Conservation (phyloP, 2,113 vertebrate species). For the Microcebus murinus region DNA sequence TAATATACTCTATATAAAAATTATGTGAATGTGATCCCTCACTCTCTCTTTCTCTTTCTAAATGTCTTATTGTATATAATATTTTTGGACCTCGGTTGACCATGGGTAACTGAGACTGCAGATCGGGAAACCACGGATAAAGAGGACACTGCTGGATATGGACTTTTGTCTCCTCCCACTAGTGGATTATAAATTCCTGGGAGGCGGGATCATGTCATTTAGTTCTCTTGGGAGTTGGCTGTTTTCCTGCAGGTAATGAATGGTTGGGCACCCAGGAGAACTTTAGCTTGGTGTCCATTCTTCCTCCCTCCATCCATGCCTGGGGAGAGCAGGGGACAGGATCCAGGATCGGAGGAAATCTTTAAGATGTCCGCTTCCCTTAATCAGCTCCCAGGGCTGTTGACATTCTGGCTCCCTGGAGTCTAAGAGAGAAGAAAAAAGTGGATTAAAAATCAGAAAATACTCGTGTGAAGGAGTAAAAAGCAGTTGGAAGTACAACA, state of each 20-base stretch:
- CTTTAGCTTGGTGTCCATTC: not conserved
- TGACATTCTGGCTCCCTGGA: not conserved
- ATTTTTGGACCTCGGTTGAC: not conserved
- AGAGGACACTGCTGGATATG: not conserved
- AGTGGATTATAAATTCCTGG: not conserved
- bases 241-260: not conserved
- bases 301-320: not conserved
- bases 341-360: no score
- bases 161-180: not conserved
- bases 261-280: not conserved
- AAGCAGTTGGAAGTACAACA: not conserved
- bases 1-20: not conserved
- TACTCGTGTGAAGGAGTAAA: not conserved
- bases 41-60: not conserved
- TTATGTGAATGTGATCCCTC: not conserved
- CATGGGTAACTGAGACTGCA: not conserved
- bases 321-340: not conserved
- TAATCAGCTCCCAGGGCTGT: not conserved
- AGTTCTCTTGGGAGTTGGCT: not conserved
- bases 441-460: not conserved
- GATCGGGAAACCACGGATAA: not conserved
- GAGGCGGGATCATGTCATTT: not conserved
- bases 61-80: not conserved
- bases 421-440: not conserved
- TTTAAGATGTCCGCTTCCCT: not conserved